Conservation (phyloP, 2,113 vertebrate genomes). For the Petaurus breviceps region DNA sequence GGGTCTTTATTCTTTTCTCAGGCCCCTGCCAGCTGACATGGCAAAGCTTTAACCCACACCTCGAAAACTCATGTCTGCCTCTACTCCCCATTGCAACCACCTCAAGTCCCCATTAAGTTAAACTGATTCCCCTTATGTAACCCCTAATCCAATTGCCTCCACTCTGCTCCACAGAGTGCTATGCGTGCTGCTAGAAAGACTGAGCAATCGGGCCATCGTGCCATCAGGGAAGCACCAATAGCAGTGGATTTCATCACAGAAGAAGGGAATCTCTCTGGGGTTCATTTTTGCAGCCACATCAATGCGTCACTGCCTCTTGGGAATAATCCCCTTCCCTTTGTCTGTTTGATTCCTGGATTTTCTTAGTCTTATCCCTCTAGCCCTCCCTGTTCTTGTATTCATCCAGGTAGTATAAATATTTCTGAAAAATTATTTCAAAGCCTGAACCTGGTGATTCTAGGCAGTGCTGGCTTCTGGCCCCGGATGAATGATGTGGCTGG, state of each 20-base stretch:
- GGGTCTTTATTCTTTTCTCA: neutral
- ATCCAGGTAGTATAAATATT: neutral
- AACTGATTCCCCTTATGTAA: slow-evolving; percentile 13
- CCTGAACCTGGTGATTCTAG: neutral
- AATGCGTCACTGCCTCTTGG: neutral
- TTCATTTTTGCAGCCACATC: slow-evolving; percentile 3
- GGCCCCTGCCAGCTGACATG: slow-evolving; percentile 68
- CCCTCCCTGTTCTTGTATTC: neutral
- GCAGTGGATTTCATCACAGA: neutral
- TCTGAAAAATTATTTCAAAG: neutral
- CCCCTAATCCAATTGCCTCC: slow-evolving; percentile 27
- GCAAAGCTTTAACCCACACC: slow-evolving; percentile 50
- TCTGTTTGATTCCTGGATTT: neutral
- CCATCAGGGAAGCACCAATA: neutral
- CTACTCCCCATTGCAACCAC: slow-evolving; percentile 47
- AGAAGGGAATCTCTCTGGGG: neutral
- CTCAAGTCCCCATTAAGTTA: slow-evolving; percentile 43
- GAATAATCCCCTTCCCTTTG: slow-evolving; percentile 8
- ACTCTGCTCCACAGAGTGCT: slow-evolving; percentile 24
- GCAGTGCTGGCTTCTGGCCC: neutral
- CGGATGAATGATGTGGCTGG: neutral
- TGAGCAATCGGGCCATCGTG: neutral
- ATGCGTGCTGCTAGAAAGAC: neutral
- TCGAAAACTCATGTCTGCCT: slow-evolving; percentile 55
- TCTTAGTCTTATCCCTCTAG: neutral